A percentile compares a stretch with the other conserved stretches of the same genome.
Evolutionary conservation across 2,888 invertebrate genomes (phyloP).

Genomic region (Harpalus rubripes): DNA sequence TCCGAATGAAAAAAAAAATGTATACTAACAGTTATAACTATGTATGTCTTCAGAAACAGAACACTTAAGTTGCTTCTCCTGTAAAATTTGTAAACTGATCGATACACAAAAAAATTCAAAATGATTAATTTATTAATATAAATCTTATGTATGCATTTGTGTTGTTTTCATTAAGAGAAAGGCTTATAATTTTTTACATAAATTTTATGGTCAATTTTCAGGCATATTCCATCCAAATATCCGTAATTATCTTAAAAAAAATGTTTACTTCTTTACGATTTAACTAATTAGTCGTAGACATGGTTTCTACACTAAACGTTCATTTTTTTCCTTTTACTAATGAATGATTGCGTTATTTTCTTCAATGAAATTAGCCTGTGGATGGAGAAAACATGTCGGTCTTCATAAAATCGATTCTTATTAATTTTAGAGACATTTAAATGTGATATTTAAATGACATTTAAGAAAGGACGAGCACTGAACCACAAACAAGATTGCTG

Average conservation of each 20-base stretch:
- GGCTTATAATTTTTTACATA: not conserved
- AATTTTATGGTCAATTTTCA: not conserved
- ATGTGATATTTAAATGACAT: not conserved
- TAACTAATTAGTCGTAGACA: not conserved
- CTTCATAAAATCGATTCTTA: not conserved
- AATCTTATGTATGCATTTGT: too few species aligned
- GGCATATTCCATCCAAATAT: not conserved
- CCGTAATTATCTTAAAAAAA: not conserved
- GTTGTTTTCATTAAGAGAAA: not conserved
- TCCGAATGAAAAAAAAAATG: too few species aligned
- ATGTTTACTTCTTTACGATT: not conserved
- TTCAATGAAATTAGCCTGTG: not conserved
- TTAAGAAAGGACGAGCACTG: not conserved
- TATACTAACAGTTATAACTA: too few species aligned
- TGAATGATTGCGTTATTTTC: too few species aligned
- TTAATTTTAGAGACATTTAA: not conserved
- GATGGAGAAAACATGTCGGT: not conserved
- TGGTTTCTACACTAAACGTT: not conserved
- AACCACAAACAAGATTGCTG: not conserved
- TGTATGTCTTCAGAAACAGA: too few species aligned
- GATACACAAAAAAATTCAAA: too few species aligned
- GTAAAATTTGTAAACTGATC: too few species aligned
- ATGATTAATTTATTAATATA: too few species aligned
- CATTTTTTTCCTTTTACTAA: not conserved
- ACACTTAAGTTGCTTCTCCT: too few species aligned